Evolutionary conservation across 2,797 vertebrate genomes (phyloP), one percentile per base, ranked within the genome.

Genomic region (Enteromius afrohamiltoni): DNA sequence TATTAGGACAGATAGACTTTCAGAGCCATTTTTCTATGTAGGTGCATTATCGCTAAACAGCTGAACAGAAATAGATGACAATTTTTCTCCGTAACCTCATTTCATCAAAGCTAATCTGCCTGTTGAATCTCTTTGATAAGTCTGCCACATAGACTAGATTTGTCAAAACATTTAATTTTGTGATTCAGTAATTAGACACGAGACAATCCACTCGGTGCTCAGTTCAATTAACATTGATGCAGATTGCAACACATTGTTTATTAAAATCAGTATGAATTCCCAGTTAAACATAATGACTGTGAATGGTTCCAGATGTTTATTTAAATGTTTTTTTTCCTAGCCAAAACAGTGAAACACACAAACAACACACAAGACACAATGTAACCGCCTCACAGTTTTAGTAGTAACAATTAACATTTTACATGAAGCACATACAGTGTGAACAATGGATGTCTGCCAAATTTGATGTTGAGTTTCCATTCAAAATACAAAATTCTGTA

Each of bases 101-200:
- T 64, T 77, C 58, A 21, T 77, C 23, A 64, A 31, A 77, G 26
- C 40, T 47, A 64, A 64, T 77, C 76, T 64, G 76, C 58, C 26
- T 31, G 10, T 77, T 64, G 17, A 77, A 77, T 77, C 76, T 47
- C 17, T 78, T 64, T 49, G 58, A 64, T 65, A 78, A 47, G 26
- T 19, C 58, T 78, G 58, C 40, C 9, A 77, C 58, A 23, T 58
- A 64, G 58, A 47, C 76, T 77, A 47, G 58, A 78, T 64, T 49
- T 78, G 26, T 47, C 76, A 78, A 64, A 65, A 78, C 76, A 78
- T 64, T 64, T 47, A n/a, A 77, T 31, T 64, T 31, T n/a, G 40
- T 17, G 76, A 47, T 78, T 47, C 23, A 78, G 26, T 34, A 31
- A 64, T 77, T 31, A 47, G 40, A 78, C 13, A 26, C 0, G n/a